phyloP scores from a whole-genome alignment of 1,140 invertebrate genomes.

The Drosophila lacteicornis region DNA sequence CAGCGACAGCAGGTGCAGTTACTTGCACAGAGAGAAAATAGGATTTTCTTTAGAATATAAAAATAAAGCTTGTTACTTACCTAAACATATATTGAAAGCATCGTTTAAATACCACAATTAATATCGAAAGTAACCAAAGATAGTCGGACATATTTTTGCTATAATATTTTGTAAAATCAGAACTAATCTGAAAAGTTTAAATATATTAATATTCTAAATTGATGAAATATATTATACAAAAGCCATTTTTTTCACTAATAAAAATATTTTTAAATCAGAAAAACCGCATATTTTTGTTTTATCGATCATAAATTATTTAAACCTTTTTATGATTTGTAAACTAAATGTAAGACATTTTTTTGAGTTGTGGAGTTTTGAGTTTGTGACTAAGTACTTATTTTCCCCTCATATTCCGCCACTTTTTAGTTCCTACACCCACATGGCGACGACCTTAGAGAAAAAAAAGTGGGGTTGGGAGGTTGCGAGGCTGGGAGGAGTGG shows the following conservation, averaged over 20 bases:
- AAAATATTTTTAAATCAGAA: too few relatives aligned
- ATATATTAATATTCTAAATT: too few relatives aligned
- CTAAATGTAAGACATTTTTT: background rate
- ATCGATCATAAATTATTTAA: background rate
- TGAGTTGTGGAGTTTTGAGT: background rate
- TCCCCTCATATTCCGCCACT: background rate
- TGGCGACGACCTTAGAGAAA: constrained; percentile 54
- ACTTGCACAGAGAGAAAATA: background rate
- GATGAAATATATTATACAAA: too few relatives aligned
- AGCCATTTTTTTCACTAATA: too few relatives aligned
- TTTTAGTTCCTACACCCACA: constrained; percentile 61
- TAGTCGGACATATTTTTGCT: too few relatives aligned
- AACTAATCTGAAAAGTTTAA: too few relatives aligned
- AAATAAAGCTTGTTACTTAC: too few relatives aligned
- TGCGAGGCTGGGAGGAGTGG: constrained; percentile 22
- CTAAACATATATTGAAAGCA: too few relatives aligned
- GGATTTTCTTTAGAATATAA: background rate
- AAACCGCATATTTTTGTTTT: background rate
- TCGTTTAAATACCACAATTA: too few relatives aligned
- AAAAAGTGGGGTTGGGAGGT: constrained; percentile 2
- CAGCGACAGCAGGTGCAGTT: constrained; percentile 65
- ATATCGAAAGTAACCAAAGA: too few relatives aligned
- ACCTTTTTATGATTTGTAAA: background rate
- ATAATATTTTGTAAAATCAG: too few relatives aligned
- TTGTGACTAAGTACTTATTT: constrained; percentile 9